Evolutionary conservation across 2,797 vertebrate species (phyloP).

Genomic region (Ctenochaetus hawaiiensis): DNA sequence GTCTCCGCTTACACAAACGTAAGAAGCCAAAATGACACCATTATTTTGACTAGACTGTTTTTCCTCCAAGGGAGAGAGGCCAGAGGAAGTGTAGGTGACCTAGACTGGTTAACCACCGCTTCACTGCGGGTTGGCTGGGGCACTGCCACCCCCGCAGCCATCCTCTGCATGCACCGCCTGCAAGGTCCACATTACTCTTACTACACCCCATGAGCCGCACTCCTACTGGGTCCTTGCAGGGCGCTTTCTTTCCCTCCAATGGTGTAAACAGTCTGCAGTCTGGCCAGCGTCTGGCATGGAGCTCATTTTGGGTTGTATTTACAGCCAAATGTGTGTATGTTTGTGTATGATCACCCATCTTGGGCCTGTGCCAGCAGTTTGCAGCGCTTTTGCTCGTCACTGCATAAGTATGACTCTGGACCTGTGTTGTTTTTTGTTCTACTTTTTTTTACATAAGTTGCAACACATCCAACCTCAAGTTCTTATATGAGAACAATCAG

Average conservation of each 20-base stretch:
- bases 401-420: constrained; percentile 10
- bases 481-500: constrained; percentile 66
- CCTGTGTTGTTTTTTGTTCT: constrained; percentile 50
- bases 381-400: constrained; percentile 29
- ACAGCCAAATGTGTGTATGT: constrained; percentile 57
- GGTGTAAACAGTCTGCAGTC: constrained; percentile 79
- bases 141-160: constrained; percentile 76
- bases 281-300: constrained; percentile 52
- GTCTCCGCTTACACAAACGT: constrained; percentile 77
- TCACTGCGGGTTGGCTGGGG: constrained; percentile 70
- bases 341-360: constrained; percentile 49
- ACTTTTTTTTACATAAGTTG: constrained; percentile 49
- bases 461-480: constrained; percentile 57
- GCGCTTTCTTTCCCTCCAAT: constrained; percentile 52
- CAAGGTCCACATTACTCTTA: constrained; percentile 79
- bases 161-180: constrained; percentile 70
- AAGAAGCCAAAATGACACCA: constrained; percentile 88
- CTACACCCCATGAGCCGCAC: constrained; percentile 72
- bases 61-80: constrained; percentile 79
- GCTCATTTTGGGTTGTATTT: constrained; percentile 61
- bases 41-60: constrained; percentile 92
- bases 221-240: constrained; percentile 57
- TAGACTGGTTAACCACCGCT: constrained; percentile 82
- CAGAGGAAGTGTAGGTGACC: constrained; percentile 89
- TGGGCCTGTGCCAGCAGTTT: constrained; percentile 37